Percentiles rank a stretch among this genome's conserved stretches.
Evolutionary conservation across 2,113 vertebrate genomes (phyloP).

Genomic region (Neofelis nebulosa): DNA sequence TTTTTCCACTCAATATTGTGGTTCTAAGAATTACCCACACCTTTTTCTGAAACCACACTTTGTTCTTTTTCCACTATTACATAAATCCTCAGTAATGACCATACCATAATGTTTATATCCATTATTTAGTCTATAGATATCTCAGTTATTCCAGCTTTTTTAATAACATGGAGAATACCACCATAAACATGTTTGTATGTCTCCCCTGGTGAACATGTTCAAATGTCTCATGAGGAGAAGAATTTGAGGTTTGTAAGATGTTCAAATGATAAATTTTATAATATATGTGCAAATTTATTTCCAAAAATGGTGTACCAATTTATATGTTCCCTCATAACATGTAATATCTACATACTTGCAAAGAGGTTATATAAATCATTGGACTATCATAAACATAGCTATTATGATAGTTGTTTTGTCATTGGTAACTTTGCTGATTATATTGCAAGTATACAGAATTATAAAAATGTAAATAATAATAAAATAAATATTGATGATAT

Average conservation of each 20-base stretch:
- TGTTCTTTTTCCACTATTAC: not conserved
- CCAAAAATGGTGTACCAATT: not conserved
- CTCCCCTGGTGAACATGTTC: not conserved
- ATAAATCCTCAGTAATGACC: not conserved
- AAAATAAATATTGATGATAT: not conserved
- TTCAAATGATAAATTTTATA: conserved; percentile 1
- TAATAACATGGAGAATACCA: not conserved
- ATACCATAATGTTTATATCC: not conserved
- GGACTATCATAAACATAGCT: not conserved
- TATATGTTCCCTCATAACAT: not conserved
- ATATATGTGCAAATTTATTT: not conserved
- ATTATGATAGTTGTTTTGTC: not conserved
- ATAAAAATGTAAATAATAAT: not conserved
- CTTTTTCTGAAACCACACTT: not conserved
- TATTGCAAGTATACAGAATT: not conserved
- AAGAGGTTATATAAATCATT: not conserved
- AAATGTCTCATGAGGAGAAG: not conserved
- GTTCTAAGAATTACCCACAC: not conserved
- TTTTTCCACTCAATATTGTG: not conserved
- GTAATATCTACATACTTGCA: not conserved
- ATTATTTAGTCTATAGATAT: not conserved
- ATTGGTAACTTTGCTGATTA: not conserved
- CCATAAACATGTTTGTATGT: not conserved
- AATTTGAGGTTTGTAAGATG: not conserved
- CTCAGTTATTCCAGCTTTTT: not conserved